phyloP scores from a whole-genome alignment of 2,888 invertebrate species.

The Drosophila mettleri region DNA sequence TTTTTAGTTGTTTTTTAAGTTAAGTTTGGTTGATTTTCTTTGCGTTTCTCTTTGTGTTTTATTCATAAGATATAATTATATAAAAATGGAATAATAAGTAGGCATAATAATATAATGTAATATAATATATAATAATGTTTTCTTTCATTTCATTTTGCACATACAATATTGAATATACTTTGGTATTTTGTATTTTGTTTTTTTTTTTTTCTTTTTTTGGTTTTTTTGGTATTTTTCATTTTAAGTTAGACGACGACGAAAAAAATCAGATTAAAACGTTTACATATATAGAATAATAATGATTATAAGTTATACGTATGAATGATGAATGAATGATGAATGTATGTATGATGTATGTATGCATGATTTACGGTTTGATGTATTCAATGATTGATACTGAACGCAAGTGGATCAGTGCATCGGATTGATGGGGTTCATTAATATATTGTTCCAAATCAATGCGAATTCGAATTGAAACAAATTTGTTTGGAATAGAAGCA shows the following conservation, averaged over 20 bases:
- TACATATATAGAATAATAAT: slow-evolving; percentile 63
- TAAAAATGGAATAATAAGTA: slow-evolving; percentile 80
- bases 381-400: slow-evolving; percentile 31
- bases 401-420: slow-evolving; percentile 4
- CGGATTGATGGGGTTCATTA: slow-evolving; percentile 32
- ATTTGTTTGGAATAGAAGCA: slow-evolving; percentile 42
- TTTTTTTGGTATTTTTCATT: slow-evolving; percentile 26
- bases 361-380: slow-evolving; percentile 56
- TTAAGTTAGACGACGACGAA: slow-evolving; percentile 69
- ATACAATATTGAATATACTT: slow-evolving; percentile 74
- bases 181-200: slow-evolving; percentile 42
- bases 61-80: slow-evolving; percentile 77
- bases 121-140: slow-evolving; percentile 69
- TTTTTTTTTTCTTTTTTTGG: slow-evolving; percentile 10
- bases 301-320: slow-evolving; percentile 58
- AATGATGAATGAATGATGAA: slow-evolving; percentile 31
- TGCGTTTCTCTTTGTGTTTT: slow-evolving; percentile 50
- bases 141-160: slow-evolving; percentile 60
- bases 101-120: slow-evolving; percentile 77
- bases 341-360: slow-evolving; percentile 33
- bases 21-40: slow-evolving; percentile 33
- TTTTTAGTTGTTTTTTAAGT: slow-evolving; percentile 35
- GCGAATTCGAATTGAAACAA: slow-evolving; percentile 63
- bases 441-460: slow-evolving; percentile 53
- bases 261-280: slow-evolving; percentile 50